phyloP scores from a whole-genome alignment of 2,888 invertebrate species.

The Leptarthrus brevirostris region DNA sequence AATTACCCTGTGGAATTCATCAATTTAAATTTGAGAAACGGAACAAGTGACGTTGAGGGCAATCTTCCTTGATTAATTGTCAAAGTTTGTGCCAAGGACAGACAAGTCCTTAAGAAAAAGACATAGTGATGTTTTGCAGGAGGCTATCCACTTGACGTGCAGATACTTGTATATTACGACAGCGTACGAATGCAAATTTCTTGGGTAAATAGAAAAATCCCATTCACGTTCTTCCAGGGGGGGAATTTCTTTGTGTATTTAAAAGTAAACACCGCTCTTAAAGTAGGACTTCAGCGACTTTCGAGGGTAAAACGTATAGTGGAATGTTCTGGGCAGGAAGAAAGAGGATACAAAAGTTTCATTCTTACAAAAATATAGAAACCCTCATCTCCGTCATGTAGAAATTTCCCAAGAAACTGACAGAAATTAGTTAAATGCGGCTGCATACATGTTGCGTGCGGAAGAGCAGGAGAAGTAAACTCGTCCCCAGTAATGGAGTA shows the following conservation, averaged over 20 bases:
- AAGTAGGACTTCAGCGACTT: conserved; percentile 9
- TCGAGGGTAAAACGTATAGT: background rate
- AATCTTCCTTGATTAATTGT: conserved; percentile 47
- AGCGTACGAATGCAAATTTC: conserved; percentile 47
- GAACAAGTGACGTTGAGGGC: conserved; percentile 38
- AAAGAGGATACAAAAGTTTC: background rate
- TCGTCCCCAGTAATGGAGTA: conserved; percentile 22
- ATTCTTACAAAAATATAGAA: background rate
- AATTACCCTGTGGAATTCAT: conserved; percentile 32
- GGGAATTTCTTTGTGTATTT: conserved; percentile 30
- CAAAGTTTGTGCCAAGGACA: conserved; percentile 43
- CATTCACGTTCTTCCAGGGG: conserved; percentile 27
- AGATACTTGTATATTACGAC: conserved; percentile 30
- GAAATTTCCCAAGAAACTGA: conserved; percentile 7
- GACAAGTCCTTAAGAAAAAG: conserved; percentile 21
- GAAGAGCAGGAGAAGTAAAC: background rate
- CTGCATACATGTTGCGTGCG: conserved; percentile 32
- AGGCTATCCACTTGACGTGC: conserved; percentile 36
- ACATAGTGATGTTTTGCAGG: background rate
- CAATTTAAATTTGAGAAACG: conserved; percentile 37
- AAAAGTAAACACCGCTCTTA: conserved; percentile 45
- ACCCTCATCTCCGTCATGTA: background rate
- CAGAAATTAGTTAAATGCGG: conserved; percentile 36
- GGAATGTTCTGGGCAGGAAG: conserved; percentile 5
- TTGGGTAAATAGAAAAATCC: conserved; percentile 47